phyloP scores from a whole-genome alignment of 2,888 invertebrate species.

The Leptopterna dolabrata region DNA sequence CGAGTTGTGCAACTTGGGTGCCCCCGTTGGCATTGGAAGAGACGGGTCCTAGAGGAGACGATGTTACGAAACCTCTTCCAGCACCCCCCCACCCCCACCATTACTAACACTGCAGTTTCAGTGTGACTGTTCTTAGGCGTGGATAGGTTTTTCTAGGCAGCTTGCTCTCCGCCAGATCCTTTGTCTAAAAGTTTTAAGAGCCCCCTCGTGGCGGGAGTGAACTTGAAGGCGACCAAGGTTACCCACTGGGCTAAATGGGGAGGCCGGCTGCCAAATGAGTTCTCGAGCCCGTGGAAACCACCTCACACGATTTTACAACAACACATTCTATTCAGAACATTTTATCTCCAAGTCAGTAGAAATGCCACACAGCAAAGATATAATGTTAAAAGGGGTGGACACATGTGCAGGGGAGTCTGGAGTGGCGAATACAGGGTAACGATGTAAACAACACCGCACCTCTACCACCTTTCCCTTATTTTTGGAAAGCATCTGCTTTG shows the following conservation, averaged over 20 bases:
- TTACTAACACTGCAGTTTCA: no score
- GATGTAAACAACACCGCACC: no score
- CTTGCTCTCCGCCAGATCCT: background rate
- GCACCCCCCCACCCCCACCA: background rate
- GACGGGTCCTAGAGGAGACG: background rate
- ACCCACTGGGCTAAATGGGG: background rate
- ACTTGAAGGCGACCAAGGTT: background rate
- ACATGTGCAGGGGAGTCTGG: no score
- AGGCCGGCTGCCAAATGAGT: background rate
- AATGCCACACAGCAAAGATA: no score
- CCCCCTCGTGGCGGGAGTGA: background rate
- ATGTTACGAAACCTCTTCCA: background rate
- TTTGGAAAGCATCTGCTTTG: no score
- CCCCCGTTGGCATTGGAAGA: background rate
- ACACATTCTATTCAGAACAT: no score
- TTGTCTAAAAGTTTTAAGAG: background rate
- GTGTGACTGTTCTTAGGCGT: background rate
- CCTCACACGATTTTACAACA: background rate
- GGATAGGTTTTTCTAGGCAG: slow-evolving; percentile 3
- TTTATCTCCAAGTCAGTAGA: no score
- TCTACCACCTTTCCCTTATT: no score
- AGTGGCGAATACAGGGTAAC: no score
- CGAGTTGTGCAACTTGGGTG: background rate
- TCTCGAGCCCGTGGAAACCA: background rate
- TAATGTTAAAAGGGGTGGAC: no score